A percentile compares a stretch with the other conserved stretches of the same genome.
These are phyloP conservation scores for Physella acuta DNA, from an alignment of 1,140 invertebrate genomes.

Conservation along the genomic window DNA sequence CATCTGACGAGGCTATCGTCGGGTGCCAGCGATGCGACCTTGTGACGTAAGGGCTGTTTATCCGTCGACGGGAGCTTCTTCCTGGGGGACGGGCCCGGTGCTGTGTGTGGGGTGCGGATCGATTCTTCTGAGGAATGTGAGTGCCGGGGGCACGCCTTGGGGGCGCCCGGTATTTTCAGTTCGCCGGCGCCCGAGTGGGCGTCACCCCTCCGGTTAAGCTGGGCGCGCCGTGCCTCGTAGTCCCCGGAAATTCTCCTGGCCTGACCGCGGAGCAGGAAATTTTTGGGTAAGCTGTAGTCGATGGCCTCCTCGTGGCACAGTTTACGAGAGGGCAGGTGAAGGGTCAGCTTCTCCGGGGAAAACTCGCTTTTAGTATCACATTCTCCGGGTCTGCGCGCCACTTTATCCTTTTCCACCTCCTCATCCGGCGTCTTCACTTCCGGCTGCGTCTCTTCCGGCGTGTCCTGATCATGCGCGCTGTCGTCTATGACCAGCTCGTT, in stretches of 20 bases:
- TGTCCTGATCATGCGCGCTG: background rate
- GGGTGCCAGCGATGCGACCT: no score
- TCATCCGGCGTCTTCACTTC: background rate
- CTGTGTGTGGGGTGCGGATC: background rate
- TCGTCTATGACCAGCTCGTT: conserved; percentile 16
- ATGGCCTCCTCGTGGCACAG: background rate
- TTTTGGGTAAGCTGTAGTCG: conserved; percentile 19
- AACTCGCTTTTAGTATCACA: no score
- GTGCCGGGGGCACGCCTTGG: no score
- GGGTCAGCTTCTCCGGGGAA: background rate
- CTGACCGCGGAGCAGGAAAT: background rate
- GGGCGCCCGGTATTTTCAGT: background rate
- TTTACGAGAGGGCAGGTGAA: background rate
- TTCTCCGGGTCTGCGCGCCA: no score
- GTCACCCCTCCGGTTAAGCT: background rate
- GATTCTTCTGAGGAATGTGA: background rate
- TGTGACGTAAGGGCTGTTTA: no score
- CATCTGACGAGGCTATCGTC: no score
- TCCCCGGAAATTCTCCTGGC: background rate
- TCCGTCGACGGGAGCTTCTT: no score
- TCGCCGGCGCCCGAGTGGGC: background rate
- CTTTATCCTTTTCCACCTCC: background rate
- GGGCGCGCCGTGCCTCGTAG: background rate
- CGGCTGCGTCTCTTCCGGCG: background rate
- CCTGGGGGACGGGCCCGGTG: background rate